These are phyloP conservation scores for Camelus dromedarius DNA, from an alignment of 2,113 vertebrate species.

Conservation along the genomic window DNA sequence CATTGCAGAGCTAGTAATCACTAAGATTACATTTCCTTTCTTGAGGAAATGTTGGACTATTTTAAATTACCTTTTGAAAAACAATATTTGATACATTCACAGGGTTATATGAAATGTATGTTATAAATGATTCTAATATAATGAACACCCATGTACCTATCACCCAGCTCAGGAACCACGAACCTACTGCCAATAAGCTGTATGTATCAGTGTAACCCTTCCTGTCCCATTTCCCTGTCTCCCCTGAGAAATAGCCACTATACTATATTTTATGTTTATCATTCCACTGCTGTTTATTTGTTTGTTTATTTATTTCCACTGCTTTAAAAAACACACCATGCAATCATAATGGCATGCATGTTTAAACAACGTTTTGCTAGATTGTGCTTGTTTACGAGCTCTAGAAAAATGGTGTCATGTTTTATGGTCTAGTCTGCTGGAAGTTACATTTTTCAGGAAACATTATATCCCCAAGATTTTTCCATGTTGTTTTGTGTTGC, in stretches of 20 bases:
- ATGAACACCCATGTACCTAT: neutral
- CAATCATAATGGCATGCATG: neutral
- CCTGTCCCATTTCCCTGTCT: neutral
- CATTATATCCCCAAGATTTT: neutral
- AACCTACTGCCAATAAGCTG: neutral
- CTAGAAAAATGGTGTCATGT: neutral
- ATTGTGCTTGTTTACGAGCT: neutral
- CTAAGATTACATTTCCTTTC: constrained; percentile 54
- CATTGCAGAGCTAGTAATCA: neutral
- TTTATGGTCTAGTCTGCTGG: neutral
- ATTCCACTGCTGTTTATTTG: neutral
- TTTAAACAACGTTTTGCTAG: neutral
- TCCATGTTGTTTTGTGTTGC: neutral
- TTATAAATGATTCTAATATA: neutral
- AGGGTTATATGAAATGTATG: constrained; percentile 1
- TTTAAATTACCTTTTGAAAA: constrained; percentile 56
- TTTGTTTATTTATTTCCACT: neutral
- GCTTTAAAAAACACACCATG: neutral
- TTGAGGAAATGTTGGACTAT: constrained; percentile 5
- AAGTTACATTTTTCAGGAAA: neutral
- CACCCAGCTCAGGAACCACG: neutral
- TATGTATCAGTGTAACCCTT: neutral
- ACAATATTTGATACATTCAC: neutral
- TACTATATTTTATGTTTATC: neutral
- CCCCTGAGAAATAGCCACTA: neutral